These are phyloP conservation scores for Dinoponera quadriceps DNA, from an alignment of 1,140 invertebrate species.

Conservation along the genomic window DNA sequence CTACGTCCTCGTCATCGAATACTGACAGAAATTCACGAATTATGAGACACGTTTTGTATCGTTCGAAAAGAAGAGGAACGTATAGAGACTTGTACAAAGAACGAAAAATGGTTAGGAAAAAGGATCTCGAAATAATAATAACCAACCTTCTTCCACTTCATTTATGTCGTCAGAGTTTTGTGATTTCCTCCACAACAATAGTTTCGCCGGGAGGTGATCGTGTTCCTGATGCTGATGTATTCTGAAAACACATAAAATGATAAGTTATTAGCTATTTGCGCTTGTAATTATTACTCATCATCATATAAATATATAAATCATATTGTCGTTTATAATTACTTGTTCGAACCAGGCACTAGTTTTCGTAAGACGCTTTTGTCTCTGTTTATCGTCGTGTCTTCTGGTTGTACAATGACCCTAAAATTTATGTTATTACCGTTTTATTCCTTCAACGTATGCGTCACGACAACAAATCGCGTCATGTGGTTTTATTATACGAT, in stretches of 20 bases:
- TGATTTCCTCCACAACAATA: conserved; percentile 82
- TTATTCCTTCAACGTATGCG: not conserved
- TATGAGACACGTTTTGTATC: not conserved
- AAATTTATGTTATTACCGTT: conserved; percentile 11
- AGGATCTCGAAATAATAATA: not conserved
- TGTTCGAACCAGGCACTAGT: conserved; percentile 62
- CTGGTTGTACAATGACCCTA: conserved; percentile 55
- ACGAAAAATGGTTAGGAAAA: not conserved
- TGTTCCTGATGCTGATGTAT: conserved; percentile 54
- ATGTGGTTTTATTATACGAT: conserved; percentile 3
- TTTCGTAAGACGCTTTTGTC: conserved; percentile 65
- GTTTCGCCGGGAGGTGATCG: conserved; percentile 71
- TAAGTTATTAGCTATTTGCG: not conserved
- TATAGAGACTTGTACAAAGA: not conserved
- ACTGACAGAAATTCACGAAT: not conserved
- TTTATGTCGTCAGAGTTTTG: conserved; percentile 82
- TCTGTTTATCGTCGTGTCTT: conserved; percentile 59
- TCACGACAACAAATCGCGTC: not conserved
- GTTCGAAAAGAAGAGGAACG: not conserved
- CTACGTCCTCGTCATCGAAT: not conserved
- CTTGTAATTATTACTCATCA: conserved; percentile 38
- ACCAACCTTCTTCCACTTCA: conserved; percentile 83
- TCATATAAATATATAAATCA: no score
- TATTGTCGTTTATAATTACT: conserved; percentile 48
- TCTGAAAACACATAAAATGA: conserved; percentile 5